phyloP scores from a whole-genome alignment of 2,888 invertebrate genomes.

The Caenorhabditis sp. region DNA sequence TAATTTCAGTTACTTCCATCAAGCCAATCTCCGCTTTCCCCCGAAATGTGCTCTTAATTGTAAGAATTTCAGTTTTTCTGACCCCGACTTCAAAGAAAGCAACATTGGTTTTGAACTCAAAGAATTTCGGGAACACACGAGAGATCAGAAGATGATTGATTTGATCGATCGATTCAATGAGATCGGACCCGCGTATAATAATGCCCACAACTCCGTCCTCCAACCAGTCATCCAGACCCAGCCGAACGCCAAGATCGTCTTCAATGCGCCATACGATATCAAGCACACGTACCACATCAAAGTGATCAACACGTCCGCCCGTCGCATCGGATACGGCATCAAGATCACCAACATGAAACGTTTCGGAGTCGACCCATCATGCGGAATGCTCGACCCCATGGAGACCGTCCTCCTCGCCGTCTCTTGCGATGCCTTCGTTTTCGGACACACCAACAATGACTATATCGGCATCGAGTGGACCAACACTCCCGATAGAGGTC shows the following conservation, averaged over 20 bases:
- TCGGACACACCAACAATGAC: slow-evolving; percentile 61
- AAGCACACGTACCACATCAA: slow-evolving; percentile 77
- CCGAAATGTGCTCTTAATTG: not conserved
- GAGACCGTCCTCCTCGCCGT: slow-evolving; percentile 64
- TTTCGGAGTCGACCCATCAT: slow-evolving; percentile 72
- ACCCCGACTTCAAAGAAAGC: too few species aligned
- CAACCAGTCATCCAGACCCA: slow-evolving; percentile 60
- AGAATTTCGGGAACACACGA: too few species aligned
- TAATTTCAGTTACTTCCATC: not conserved
- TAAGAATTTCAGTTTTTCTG: too few species aligned
- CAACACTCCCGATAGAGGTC: slow-evolving; percentile 76
- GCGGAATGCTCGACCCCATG: slow-evolving; percentile 75
- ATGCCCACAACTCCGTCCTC: too few species aligned
- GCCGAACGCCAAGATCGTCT: slow-evolving; percentile 73
- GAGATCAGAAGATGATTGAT: too few species aligned
- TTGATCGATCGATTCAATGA: too few species aligned
- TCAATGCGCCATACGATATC: slow-evolving; percentile 77
- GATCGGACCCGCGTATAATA: too few species aligned
- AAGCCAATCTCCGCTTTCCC: slow-evolving; percentile 2
- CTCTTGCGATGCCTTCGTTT: slow-evolving; percentile 62
- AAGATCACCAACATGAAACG: slow-evolving; percentile 77
- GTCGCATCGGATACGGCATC: slow-evolving; percentile 74
- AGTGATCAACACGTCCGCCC: slow-evolving; percentile 72
- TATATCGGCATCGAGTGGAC: slow-evolving; percentile 65
- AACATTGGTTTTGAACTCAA: too few species aligned